phyloP scores from a whole-genome alignment of 2,888 invertebrate genomes.

The Drosophila pullipes region DNA sequence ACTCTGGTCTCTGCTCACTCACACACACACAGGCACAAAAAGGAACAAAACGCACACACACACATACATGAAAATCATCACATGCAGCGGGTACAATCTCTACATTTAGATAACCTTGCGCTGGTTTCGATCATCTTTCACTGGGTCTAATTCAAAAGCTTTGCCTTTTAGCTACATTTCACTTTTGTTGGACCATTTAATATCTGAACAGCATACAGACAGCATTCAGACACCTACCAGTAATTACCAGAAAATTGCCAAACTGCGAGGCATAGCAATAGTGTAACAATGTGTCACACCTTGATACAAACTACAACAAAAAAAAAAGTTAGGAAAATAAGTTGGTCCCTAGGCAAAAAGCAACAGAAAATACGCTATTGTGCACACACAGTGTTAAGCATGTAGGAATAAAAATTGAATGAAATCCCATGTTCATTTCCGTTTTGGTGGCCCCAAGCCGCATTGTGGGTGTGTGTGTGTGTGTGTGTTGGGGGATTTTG shows the following conservation, averaged over 20 bases:
- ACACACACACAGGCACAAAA: too few species aligned
- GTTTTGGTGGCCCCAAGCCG: slow-evolving; percentile 46
- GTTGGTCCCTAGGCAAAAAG: slow-evolving; percentile 21
- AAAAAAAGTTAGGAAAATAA: slow-evolving; percentile 14
- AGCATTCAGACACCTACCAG: slow-evolving; percentile 36
- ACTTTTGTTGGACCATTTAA: slow-evolving; percentile 27
- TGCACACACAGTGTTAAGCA: slow-evolving; percentile 23
- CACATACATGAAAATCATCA: too few species aligned
- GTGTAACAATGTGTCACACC: slow-evolving; percentile 50
- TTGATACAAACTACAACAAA: background rate
- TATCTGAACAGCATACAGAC: slow-evolving; percentile 19
- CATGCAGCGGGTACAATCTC: background rate
- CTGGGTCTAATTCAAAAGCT: background rate
- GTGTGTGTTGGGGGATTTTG: slow-evolving; percentile 16
- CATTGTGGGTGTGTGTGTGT: slow-evolving; percentile 26
- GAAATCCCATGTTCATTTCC: slow-evolving; percentile 68
- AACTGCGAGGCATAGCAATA: slow-evolving; percentile 34
- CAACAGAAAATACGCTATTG: slow-evolving; percentile 30
- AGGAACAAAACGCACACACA: background rate
- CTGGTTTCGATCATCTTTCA: too few species aligned
- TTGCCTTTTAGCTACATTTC: slow-evolving; percentile 5
- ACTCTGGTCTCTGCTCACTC: background rate
- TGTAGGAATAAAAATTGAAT: slow-evolving; percentile 60
- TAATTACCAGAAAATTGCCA: slow-evolving; percentile 74
- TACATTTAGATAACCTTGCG: too few species aligned